Base-by-base conservation (phyloP, 1,140 invertebrate genomes). In the Varroa destructor region DNA sequence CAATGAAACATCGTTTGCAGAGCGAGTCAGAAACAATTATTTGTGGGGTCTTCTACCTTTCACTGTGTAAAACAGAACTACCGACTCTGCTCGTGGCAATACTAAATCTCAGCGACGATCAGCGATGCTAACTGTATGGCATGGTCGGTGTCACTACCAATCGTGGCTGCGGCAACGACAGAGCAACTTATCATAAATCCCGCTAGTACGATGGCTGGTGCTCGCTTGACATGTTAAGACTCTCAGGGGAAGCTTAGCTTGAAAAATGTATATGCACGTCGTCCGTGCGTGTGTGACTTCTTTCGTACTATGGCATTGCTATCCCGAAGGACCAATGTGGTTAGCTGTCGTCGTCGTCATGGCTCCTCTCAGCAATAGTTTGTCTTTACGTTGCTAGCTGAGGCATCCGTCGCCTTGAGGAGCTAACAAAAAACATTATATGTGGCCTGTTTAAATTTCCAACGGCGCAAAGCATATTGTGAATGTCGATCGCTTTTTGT, bases 161-260 rank as follows among this genome's bases (percentile, higher is more conserved):
- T 25, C 25, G 25, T 25, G 46, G 64, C n/a, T 43, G n/a, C 6
- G 3, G n/a, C 42, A 14, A 43, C 37, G 36, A 70, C 71, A 51
- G 70, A 6, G 6, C 25, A 43, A 55, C 37, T 56, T 40, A 56
- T 70, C 25, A 72, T 72, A 51, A 72, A 56, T 72, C n/a, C 25
- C 25, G 46, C 54, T 25, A 14, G 36, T 71, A 2, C 61, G n/a
- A 73, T 46, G n/a, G n/a, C 55, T 40, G 73, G 64, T 6, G n/a
- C 56, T 4, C 58, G 43, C 51, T 51, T 51, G 46, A 51, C 46
- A 8, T 8, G 46, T 51, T 51, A 51, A 51, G 46, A 51, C 46
- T 3, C 46, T 8, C 46, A 51, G 46, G 46, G 46, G 46, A 8
- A 51, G 46, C 46, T 51, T 51, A 51, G 46, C 4, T 51, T 51